These are phyloP conservation scores for Saguinus midas DNA, from an alignment of 2,113 vertebrate genomes.

Conservation along the genomic window DNA sequence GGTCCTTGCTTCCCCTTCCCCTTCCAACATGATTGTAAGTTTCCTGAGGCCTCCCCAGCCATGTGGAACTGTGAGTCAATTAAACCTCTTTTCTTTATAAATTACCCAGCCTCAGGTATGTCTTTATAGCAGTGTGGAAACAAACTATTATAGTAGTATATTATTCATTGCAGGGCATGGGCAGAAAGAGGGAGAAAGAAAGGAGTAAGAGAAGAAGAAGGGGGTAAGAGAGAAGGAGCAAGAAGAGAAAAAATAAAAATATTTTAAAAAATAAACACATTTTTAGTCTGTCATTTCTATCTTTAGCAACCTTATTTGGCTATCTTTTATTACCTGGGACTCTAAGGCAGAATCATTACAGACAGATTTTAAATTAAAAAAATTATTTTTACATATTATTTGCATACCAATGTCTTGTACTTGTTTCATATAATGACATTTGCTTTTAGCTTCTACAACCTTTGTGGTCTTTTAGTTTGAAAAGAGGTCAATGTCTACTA, in stretches of 20 bases:
- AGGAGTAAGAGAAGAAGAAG: neutral
- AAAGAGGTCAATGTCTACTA: neutral
- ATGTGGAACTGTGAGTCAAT: too few relatives aligned
- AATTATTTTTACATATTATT: neutral
- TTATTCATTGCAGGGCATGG: neutral
- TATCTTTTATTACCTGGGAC: neutral
- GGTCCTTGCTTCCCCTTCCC: too few relatives aligned
- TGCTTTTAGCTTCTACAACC: neutral
- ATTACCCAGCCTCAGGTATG: too few relatives aligned
- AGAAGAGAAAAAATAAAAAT: neutral
- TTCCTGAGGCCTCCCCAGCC: too few relatives aligned
- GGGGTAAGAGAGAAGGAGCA: neutral
- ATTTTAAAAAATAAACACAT: neutral
- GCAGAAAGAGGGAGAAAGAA: neutral
- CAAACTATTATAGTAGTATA: too few relatives aligned
- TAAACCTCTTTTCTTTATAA: too few relatives aligned
- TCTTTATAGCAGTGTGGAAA: too few relatives aligned
- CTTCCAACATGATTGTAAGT: too few relatives aligned
- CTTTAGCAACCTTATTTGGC: neutral
- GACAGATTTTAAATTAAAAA: neutral
- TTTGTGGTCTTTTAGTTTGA: constrained; percentile 6
- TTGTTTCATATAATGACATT: neutral
- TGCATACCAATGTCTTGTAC: neutral
- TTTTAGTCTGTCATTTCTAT: neutral
- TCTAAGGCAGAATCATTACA: neutral